Conservation (phyloP, 1,140 invertebrate genomes). For the Sminthurides bifidus region DNA sequence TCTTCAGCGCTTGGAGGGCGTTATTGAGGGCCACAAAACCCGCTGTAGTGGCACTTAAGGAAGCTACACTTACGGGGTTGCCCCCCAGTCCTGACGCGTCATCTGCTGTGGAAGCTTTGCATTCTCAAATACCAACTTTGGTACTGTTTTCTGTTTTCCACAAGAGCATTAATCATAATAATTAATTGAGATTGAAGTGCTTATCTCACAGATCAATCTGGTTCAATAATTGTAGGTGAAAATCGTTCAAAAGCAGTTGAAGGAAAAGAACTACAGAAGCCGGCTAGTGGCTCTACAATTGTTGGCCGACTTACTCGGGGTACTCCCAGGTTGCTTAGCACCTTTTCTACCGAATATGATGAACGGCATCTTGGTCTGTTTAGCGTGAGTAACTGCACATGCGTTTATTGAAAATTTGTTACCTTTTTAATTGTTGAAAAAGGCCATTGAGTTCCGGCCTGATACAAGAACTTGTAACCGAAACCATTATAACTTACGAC, state of each 20-base stretch:
- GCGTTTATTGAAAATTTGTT: background rate
- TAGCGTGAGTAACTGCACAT: conserved; percentile 21
- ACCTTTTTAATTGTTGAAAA: conserved; percentile 1
- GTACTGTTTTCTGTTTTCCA: conserved; percentile 13
- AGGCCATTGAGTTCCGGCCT: conserved; percentile 2
- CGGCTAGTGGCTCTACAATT: conserved; percentile 83
- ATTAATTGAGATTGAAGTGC: background rate
- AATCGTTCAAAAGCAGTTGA: conserved; percentile 78
- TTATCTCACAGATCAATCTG: no score
- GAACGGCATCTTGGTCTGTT: conserved; percentile 26
- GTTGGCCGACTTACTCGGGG: conserved; percentile 76
- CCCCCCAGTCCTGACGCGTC: conserved; percentile 20
- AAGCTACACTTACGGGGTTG: conserved; percentile 31
- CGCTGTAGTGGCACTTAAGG: conserved; percentile 43
- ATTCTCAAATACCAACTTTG: conserved; percentile 27
- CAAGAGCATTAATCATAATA: conserved; percentile 2
- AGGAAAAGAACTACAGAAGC: conserved; percentile 86
- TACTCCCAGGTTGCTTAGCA: conserved; percentile 50
- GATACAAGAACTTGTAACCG: no score
- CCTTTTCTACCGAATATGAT: conserved; percentile 25
- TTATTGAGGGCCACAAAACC: conserved; percentile 78
- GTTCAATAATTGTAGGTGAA: conserved; percentile 45
- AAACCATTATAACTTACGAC: conserved; percentile 11
- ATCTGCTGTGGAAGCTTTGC: conserved; percentile 19
- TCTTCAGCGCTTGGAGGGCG: conserved; percentile 90